These are phyloP conservation scores for Drosophila rhopaloa DNA, from an alignment of 1,140 invertebrate species.

Conservation along the genomic window DNA sequence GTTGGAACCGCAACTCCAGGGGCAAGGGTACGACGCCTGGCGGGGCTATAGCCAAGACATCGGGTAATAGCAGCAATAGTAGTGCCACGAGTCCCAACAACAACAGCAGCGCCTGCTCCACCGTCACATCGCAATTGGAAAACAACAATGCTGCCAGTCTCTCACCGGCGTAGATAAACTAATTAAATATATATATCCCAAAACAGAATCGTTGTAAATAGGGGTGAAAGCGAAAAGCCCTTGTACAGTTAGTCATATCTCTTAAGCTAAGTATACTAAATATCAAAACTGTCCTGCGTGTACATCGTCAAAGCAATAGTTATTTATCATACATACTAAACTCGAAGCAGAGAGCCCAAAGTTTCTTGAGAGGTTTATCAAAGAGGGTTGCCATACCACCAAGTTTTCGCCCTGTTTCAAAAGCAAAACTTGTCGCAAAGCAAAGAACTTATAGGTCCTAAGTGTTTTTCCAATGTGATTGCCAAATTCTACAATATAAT, in stretches of 20 bases:
- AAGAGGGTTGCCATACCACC: constrained; percentile 39
- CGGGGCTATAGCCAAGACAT: constrained; percentile 18
- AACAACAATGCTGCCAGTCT: constrained; percentile 58
- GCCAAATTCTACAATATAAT: constrained; percentile 78
- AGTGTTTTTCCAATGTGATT: constrained; percentile 83
- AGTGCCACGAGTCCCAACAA: constrained; percentile 76
- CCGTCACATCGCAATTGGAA: constrained; percentile 69
- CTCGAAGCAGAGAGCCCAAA: constrained; percentile 31
- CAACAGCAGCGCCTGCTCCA: constrained; percentile 74
- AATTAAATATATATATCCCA: background rate
- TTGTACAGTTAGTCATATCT: constrained; percentile 70
- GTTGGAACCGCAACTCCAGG: constrained; percentile 61
- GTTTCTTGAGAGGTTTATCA: constrained; percentile 19
- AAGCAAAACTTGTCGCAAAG: constrained; percentile 55
- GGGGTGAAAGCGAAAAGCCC: background rate
- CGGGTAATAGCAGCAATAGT: constrained; percentile 32
- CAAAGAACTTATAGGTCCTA: constrained; percentile 79
- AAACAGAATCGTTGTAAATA: constrained; percentile 44
- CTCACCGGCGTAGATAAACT: constrained; percentile 60
- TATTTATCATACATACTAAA: constrained; percentile 34
- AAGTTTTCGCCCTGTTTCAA: constrained; percentile 50
- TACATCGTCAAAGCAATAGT: constrained; percentile 80
- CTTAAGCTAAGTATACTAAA: constrained; percentile 33
- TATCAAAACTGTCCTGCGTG: constrained; percentile 65
- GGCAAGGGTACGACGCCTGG: constrained; percentile 22